These are phyloP conservation scores for Pangasius sanitwongsei DNA, from an alignment of 2,797 vertebrate species.

Conservation along the genomic window DNA sequence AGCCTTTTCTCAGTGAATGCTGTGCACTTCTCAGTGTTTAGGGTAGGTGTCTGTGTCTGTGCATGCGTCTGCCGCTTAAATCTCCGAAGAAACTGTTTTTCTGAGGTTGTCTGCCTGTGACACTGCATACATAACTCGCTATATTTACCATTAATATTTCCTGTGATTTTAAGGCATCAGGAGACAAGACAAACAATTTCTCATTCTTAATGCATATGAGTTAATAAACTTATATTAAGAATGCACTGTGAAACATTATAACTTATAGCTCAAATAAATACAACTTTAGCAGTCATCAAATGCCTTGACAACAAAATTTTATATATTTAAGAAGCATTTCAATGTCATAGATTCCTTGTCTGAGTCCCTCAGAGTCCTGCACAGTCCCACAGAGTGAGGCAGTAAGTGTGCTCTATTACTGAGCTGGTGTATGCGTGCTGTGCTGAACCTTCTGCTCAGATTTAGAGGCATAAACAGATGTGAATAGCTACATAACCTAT, in stretches of 20 bases:
- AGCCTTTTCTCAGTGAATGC: conserved; percentile 28
- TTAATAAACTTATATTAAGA: neutral
- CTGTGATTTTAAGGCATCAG: neutral
- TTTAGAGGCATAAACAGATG: neutral
- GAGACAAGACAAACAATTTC: neutral
- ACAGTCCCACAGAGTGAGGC: neutral
- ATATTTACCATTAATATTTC: neutral
- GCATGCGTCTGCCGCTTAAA: conserved; percentile 16
- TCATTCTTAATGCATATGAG: neutral
- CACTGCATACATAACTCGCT: neutral
- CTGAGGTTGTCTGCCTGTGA: conserved; percentile 19
- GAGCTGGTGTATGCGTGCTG: neutral
- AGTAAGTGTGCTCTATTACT: neutral
- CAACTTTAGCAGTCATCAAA: neutral
- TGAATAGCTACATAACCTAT: neutral
- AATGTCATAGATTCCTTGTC: neutral
- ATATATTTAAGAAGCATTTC: neutral
- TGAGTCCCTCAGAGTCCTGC: too few species aligned
- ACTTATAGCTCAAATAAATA: neutral
- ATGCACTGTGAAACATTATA: neutral
- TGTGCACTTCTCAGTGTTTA: conserved; percentile 18
- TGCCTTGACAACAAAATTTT: neutral
- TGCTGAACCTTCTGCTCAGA: neutral
- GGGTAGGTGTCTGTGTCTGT: conserved; percentile 27
- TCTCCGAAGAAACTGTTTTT: conserved; percentile 33